These are phyloP conservation scores for Littorina saxatilis DNA, from an alignment of 1,140 invertebrate genomes.

Conservation along the genomic window DNA sequence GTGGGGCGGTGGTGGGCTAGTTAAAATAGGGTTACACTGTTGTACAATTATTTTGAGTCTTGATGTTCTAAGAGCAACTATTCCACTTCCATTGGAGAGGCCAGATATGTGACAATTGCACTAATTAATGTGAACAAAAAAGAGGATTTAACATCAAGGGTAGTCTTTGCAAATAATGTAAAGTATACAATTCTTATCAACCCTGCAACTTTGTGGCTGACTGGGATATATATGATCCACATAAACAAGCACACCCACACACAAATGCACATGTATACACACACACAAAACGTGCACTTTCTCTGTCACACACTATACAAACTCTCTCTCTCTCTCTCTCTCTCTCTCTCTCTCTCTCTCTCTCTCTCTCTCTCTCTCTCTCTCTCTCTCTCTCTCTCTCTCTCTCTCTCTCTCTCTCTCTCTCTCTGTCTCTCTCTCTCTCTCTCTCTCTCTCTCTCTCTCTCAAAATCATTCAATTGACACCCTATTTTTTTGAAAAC, in stretches of 20 bases:
- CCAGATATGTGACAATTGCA: neutral
- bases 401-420: neutral
- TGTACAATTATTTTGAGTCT: no score
- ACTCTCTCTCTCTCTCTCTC: neutral
- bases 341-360: neutral
- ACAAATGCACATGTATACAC: neutral
- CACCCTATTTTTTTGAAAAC: neutral
- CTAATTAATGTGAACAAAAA: neutral
- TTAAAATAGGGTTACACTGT: no score
- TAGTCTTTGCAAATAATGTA: neutral
- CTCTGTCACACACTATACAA: neutral
- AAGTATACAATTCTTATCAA: no score
- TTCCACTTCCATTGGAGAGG: no score
- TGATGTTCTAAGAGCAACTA: no score
- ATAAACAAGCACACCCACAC: slow-evolving; percentile 13
- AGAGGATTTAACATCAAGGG: neutral
- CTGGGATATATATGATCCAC: no score
- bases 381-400: neutral
- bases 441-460: no score
- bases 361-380: neutral
- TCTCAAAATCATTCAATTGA: neutral
- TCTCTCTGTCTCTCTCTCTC: slow-evolving; percentile 16
- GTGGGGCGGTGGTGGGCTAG: no score
- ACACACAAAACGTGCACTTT: no score
- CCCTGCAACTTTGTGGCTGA: no score